A percentile compares a stretch with the other conserved stretches of the same genome.
Conservation (phyloP, 2,113 vertebrate genomes). For the human (Homo sapiens) region DNA sequence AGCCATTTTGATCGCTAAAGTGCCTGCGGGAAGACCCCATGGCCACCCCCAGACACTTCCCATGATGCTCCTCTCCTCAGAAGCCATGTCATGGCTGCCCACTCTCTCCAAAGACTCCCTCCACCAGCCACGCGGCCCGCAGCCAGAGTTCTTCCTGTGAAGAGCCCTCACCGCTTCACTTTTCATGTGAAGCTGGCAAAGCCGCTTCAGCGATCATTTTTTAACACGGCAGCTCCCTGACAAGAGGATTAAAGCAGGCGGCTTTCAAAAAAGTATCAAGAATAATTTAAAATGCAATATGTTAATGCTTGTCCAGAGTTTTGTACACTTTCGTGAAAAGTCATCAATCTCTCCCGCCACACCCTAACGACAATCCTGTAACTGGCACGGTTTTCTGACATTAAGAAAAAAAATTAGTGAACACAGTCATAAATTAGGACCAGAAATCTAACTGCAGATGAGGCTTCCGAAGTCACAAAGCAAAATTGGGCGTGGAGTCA, state of each 20-base stretch:
- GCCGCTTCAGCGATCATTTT: not conserved
- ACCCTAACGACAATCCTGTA: not conserved
- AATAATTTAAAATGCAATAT: not conserved
- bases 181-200: not conserved
- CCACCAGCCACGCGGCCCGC: rapidly evolving
- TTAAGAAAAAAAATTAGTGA: not conserved
- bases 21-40: not conserved
- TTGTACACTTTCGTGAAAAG: conserved; percentile 24
- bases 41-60: not conserved
- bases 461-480: not conserved
- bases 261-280: conserved; percentile 49
- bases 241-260: conserved; percentile 53
- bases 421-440: not conserved
- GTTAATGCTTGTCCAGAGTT: conserved; percentile 35
- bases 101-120: not conserved
- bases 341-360: not conserved
- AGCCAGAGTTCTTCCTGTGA: not conserved
- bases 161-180: not conserved
- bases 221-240: conserved; percentile 8
- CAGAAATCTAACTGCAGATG: not conserved
- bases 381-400: not conserved
- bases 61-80: not conserved
- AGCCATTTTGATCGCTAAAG: not conserved
- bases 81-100: rapidly evolving
- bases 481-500: not conserved